phyloP scores from a whole-genome alignment of 2,113 vertebrate species.

The Emydocephalus ijimae region DNA sequence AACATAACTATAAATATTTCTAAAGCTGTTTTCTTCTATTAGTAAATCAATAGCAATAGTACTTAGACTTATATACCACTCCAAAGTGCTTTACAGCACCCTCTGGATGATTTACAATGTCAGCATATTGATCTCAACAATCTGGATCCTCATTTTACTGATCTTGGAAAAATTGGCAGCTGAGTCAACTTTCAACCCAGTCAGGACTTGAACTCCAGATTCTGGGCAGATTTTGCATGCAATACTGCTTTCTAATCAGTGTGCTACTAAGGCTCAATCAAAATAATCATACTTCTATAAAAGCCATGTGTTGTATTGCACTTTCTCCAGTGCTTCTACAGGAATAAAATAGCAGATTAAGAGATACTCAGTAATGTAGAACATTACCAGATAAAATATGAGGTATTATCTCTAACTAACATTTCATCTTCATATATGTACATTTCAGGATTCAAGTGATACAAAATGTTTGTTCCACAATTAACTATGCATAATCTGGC shows the following conservation, averaged over 20 bases:
- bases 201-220: neutral
- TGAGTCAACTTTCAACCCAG: neutral
- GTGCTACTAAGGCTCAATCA: neutral
- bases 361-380: neutral
- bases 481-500: neutral
- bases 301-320: neutral
- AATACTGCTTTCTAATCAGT: slow-evolving; percentile 27
- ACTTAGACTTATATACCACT: neutral
- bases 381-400: neutral
- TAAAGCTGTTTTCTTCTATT: neutral
- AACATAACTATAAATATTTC: neutral
- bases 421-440: neutral
- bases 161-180: neutral
- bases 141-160: neutral
- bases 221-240: neutral
- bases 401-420: neutral
- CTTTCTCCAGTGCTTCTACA: neutral
- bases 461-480: neutral
- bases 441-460: neutral
- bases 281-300: slow-evolving; percentile 9
- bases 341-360: neutral
- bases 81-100: neutral
- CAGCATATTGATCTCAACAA: neutral
- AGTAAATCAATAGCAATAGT: neutral
- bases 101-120: neutral